Base-by-base conservation (phyloP, 2,888 invertebrate species). In the Synanthedon tipuliformis region DNA sequence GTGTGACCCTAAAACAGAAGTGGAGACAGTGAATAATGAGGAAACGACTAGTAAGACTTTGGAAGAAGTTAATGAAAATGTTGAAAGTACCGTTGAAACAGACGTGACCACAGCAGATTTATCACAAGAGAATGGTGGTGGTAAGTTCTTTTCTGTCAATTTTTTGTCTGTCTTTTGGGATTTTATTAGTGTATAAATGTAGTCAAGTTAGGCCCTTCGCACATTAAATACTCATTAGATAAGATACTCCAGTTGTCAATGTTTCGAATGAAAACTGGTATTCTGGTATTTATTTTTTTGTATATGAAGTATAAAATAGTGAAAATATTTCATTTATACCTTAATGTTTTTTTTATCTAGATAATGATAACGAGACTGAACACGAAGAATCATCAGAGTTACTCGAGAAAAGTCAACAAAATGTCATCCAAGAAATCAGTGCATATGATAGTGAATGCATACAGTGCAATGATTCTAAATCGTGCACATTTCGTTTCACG, bases 311-410 rank as follows among this genome's bases (percentile, higher is more conserved):
- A 23, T 23, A 23, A 23, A 23, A 34, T 34, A 3, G 10, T 34
- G 34, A 3, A 34, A 34, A 34, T 34, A 5, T 7, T 27, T 7
- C 5, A 7, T 27, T 27, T 3, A 34, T 3, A 34, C 0, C 34
- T 34, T 3, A 34, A 10, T 10, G 8, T 10, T 34, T 50, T 41
- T 56, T 50, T 16, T 65, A n/a, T 67, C 15, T 83, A 79, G 89
- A 89, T 41, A 81, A 89, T 59, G 89, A 89, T 54, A 81, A 78
- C 27, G 88, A 88, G 53, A 54, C 71, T 58, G 89, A 71, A 61
- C 69, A 67, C 60, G 89, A 89, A 48, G 90, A 90, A 58, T 66
- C 85, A 3, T 75, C 76, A 16, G 81, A 77, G 58, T 53, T 63
- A 1, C 78, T 80, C 58, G 88, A 69, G 56, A 66, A 62, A 59